These are phyloP conservation scores for Enhydra lutris DNA, from an alignment of 2,113 vertebrate species.

Conservation along the genomic window DNA sequence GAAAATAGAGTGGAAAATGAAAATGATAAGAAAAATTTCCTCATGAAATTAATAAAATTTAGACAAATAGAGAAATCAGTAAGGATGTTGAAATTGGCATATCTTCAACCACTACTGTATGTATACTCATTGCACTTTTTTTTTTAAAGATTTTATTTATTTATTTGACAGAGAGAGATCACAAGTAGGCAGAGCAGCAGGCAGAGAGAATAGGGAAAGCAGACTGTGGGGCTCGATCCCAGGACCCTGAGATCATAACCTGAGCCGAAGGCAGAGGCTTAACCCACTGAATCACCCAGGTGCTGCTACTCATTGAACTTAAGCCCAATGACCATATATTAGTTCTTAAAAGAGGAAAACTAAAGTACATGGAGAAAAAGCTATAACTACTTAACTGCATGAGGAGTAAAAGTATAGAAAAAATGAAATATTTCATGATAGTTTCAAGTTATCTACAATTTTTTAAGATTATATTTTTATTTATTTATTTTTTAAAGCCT, in stretches of 20 bases:
- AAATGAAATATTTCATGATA: not conserved
- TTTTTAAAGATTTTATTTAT: no score
- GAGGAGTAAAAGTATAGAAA: not conserved
- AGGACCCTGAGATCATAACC: no score
- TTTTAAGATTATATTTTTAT: not conserved
- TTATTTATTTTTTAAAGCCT: no score
- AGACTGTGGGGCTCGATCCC: no score
- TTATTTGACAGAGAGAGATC: no score
- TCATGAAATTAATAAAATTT: not conserved
- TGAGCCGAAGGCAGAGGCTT: no score
- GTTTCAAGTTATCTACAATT: not conserved
- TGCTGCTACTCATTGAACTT: not conserved
- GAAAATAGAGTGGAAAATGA: not conserved
- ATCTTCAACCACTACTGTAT: not conserved
- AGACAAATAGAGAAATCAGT: not conserved
- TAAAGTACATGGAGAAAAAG: not conserved
- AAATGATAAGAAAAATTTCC: not conserved
- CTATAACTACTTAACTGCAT: not conserved
- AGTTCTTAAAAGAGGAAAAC: not conserved
- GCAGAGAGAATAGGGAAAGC: no score
- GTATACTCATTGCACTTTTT: not conserved
- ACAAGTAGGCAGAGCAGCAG: no score
- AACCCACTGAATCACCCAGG: no score
- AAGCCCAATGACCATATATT: not conserved
- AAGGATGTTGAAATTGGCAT: not conserved